These are phyloP conservation scores for Polyodon spathula DNA, from an alignment of 2,113 vertebrate genomes.

Conservation along the genomic window DNA sequence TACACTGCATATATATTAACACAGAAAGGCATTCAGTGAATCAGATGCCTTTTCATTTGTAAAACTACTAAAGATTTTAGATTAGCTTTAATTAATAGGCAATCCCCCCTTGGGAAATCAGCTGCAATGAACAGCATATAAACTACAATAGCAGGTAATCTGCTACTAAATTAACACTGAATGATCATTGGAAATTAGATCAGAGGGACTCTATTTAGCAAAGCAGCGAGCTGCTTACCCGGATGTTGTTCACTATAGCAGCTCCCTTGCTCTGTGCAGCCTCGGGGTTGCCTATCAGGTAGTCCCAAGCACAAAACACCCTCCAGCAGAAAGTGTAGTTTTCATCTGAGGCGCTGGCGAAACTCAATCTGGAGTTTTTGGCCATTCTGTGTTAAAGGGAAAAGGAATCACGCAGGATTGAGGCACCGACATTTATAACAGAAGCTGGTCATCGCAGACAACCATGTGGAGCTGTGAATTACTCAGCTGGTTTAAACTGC, in stretches of 20 bases:
- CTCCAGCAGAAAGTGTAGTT: conserved; percentile 96
- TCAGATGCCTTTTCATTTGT: background rate
- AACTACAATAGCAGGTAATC: conserved; percentile 5
- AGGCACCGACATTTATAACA: background rate
- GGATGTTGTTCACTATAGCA: conserved; percentile 89
- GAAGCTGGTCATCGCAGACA: no score
- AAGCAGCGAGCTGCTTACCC: conserved; percentile 48
- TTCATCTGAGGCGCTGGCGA: conserved; percentile 85
- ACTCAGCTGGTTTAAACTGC: no score
- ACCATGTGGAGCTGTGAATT: no score
- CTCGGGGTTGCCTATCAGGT: conserved; percentile 89
- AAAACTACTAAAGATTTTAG: background rate
- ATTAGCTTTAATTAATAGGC: conserved; percentile 12
- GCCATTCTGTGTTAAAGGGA: conserved; percentile 72
- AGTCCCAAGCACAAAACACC: conserved; percentile 96
- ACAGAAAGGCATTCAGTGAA: background rate
- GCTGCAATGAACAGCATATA: conserved; percentile 13
- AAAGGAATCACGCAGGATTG: background rate
- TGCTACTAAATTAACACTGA: conserved; percentile 11
- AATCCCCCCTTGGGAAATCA: conserved; percentile 22
- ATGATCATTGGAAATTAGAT: conserved; percentile 16
- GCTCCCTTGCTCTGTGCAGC: conserved; percentile 95
- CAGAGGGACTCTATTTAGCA: background rate
- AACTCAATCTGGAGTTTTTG: conserved; percentile 87
- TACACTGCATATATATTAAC: no score